A percentile compares a stretch with the other conserved stretches of the same genome.
Evolutionary conservation across 2,797 vertebrate genomes (phyloP).

Genomic region (Sebastes oblongus): DNA sequence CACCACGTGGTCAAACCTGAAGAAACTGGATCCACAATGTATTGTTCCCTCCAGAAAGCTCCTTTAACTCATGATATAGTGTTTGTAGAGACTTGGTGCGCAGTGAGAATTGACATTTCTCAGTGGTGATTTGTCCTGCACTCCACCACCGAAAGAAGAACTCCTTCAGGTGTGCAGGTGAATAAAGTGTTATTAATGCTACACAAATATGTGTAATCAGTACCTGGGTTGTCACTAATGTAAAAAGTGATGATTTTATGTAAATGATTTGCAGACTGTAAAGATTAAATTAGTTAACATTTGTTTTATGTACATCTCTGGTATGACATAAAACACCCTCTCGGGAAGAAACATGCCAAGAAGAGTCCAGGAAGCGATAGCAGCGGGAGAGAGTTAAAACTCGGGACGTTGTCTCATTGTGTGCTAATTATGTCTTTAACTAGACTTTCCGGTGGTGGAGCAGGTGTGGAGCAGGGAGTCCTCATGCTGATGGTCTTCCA

Average conservation of each 20-base stretch:
- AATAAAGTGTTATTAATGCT: neutral
- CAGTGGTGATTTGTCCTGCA: neutral
- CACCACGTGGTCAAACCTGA: neutral
- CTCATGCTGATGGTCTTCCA: constrained; percentile 70
- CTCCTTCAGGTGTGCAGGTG: neutral
- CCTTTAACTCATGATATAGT: neutral
- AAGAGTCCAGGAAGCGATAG: constrained; percentile 33
- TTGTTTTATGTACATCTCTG: neutral
- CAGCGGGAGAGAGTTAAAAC: constrained; percentile 36
- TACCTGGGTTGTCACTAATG: neutral
- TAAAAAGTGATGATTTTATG: neutral
- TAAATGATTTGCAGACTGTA: neutral
- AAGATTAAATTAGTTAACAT: neutral
- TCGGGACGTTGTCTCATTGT: constrained; percentile 38
- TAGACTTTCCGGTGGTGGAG: constrained; percentile 57
- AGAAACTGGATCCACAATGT: neutral
- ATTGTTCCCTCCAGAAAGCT: neutral
- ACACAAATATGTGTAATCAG: neutral
- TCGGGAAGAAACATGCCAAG: neutral
- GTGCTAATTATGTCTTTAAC: constrained; percentile 74
- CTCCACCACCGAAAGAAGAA: neutral
- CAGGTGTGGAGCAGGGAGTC: constrained; percentile 49
- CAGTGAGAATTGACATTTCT: neutral
- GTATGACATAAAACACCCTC: neutral
- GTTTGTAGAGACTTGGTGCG: neutral